Evolutionary conservation across 2,113 vertebrate genomes (phyloP), one percentile per base, ranked within the genome.

Genomic region (Podilymbus podiceps): DNA sequence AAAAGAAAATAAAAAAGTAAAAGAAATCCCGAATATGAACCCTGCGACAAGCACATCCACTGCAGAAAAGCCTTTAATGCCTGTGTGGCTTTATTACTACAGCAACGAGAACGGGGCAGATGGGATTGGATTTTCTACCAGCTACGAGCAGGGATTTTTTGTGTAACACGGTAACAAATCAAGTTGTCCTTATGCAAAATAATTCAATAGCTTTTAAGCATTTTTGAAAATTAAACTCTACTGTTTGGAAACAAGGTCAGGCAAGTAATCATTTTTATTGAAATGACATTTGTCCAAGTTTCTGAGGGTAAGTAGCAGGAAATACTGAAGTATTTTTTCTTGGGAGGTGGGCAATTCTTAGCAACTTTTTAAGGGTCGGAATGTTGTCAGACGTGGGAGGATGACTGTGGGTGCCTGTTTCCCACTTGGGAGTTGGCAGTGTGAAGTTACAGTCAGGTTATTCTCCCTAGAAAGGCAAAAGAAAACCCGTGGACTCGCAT

Each of bases 51-150:
- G 71, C 77, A 87, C 50, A 67, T 38, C 75, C 58, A 5, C 33
- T 11, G 33, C 88, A 87, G 73, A 30, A 89, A 81, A 96, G 95
- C 95, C 80, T 69, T 94, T 96, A 92, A 94, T 93, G 76, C 96
- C 83, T 23, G 1, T 0, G 21, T 42, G 85, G 69, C 69, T 97
- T 92, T 87, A 76, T 85, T 89, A 9, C 96, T 49, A 15, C 92
- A 94, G 95, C 96, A 95, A 74, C 35, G 0, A 44, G 72, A 12
- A 11, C 5, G 0, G 20, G 90, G 95, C 96, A 94, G 68, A 89
- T 52, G 95, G 77, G 78, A 2, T 8, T n/a, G 80, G 90, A 94
- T 91, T 95, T 87, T 16, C 12, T 47, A 0, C 78, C 6, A 3
- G 49, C 72, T 67, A 3, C 3, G 6, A 50, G 73, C 67, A 42